These are phyloP conservation scores for Euschistus heros DNA, from an alignment of 1,140 invertebrate genomes.

Conservation along the genomic window DNA sequence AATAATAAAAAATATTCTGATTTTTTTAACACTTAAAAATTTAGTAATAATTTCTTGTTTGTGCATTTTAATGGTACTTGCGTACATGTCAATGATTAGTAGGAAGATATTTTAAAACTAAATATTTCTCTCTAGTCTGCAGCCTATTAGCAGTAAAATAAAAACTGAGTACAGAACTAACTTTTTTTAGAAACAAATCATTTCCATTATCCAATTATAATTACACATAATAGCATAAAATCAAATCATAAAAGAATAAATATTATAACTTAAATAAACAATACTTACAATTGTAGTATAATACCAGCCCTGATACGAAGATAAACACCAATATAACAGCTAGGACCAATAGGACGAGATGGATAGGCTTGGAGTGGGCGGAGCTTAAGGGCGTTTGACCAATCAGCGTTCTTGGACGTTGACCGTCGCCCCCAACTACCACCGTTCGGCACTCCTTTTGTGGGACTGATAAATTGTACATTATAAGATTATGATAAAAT, in stretches of 20 bases:
- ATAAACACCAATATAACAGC: background rate
- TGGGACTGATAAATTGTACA: too few relatives aligned
- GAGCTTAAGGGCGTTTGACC: background rate
- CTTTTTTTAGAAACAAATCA: too few relatives aligned
- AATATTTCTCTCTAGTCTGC: too few relatives aligned
- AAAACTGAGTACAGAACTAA: too few relatives aligned
- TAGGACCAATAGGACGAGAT: background rate
- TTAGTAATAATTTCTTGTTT: too few relatives aligned
- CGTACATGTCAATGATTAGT: too few relatives aligned
- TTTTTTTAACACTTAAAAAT: too few relatives aligned
- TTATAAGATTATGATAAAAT: too few relatives aligned
- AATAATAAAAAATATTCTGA: too few relatives aligned
- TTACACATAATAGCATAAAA: background rate
- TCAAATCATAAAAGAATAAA: background rate
- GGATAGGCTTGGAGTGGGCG: background rate
- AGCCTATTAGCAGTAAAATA: too few relatives aligned
- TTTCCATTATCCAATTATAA: background rate
- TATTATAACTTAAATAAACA: background rate
- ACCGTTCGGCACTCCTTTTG: background rate
- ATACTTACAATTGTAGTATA: conserved; percentile 12
- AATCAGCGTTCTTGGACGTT: background rate
- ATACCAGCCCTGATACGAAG: conserved; percentile 2
- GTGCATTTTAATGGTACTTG: too few relatives aligned
- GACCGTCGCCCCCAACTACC: background rate
- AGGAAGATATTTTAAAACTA: too few relatives aligned